phyloP scores from a whole-genome alignment of 2,797 vertebrate species.

The Aphelocoma californica region DNA sequence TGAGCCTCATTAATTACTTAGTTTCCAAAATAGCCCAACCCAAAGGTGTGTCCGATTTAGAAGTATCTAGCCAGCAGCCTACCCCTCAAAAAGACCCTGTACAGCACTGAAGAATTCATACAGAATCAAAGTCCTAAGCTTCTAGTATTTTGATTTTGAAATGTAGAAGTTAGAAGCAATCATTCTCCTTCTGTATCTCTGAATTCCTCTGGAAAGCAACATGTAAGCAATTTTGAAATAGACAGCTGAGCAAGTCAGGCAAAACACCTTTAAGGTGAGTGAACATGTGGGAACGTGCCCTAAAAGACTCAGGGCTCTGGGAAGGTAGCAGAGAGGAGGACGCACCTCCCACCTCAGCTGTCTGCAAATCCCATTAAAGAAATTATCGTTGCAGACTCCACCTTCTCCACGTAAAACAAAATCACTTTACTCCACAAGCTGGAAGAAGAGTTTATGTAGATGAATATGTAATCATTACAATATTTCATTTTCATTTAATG shows the following conservation, averaged over 20 bases:
- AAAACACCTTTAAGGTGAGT: neutral
- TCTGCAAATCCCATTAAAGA: constrained; percentile 52
- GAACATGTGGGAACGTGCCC: constrained; percentile 20
- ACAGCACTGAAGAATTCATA: neutral
- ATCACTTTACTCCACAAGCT: neutral
- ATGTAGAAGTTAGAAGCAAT: neutral
- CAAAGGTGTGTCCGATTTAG: constrained; percentile 54
- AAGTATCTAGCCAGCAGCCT: neutral
- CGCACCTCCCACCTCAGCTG: constrained; percentile 26
- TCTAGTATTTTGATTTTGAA: neutral
- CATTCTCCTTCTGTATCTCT: neutral
- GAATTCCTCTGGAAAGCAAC: neutral
- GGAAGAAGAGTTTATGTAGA: neutral
- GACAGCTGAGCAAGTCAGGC: neutral
- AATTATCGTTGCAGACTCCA: constrained; percentile 31
- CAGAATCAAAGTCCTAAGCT: neutral
- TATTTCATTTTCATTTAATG: neutral
- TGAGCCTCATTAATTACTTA: neutral
- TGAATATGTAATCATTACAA: neutral
- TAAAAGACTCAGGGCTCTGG: neutral
- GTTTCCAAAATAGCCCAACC: constrained; percentile 67
- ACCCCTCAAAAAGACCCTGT: neutral
- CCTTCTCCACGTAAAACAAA: neutral
- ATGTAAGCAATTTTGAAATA: neutral
- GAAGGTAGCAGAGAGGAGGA: constrained; percentile 2